A percentile compares a stretch with the other conserved stretches of the same genome.
Conservation (phyloP, 2,888 invertebrate genomes). For the Leptura quadrifasciata region DNA sequence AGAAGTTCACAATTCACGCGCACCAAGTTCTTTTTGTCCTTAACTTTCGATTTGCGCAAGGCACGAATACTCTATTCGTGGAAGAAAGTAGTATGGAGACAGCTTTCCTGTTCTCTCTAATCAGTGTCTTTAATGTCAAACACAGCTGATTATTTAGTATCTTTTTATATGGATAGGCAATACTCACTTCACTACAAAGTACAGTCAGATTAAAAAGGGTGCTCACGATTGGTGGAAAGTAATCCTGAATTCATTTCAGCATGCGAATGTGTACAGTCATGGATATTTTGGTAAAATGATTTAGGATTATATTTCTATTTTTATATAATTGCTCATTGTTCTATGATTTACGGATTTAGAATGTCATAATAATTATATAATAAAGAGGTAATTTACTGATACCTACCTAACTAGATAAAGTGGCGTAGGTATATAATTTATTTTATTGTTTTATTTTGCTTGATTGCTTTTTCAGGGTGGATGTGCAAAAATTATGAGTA, state of each 20-base stretch:
- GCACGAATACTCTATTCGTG: constrained; percentile 24
- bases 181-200: constrained; percentile 37
- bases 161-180: constrained; percentile 26
- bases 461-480: too few relatives aligned
- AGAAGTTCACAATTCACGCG: constrained; percentile 40
- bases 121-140: constrained; percentile 45
- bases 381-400: too few relatives aligned
- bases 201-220: neutral
- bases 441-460: too few relatives aligned
- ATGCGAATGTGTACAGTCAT: constrained; percentile 16
- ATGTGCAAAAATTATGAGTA: too few relatives aligned
- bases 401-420: too few relatives aligned
- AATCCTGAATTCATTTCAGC: constrained; percentile 28
- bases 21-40: constrained; percentile 44
- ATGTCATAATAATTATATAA: too few relatives aligned
- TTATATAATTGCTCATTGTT: too few relatives aligned
- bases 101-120: neutral
- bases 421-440: too few relatives aligned
- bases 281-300: neutral
- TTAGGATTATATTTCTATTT: neutral
- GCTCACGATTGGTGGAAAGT: constrained; percentile 27
- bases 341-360: neutral
- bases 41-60: constrained; percentile 41
- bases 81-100: constrained; percentile 13
- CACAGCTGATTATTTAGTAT: constrained; percentile 49